Percentiles rank a stretch among this genome's conserved stretches.
phyloP scores from a whole-genome alignment of 2,797 vertebrate genomes.

The Clarias laeviceps region DNA sequence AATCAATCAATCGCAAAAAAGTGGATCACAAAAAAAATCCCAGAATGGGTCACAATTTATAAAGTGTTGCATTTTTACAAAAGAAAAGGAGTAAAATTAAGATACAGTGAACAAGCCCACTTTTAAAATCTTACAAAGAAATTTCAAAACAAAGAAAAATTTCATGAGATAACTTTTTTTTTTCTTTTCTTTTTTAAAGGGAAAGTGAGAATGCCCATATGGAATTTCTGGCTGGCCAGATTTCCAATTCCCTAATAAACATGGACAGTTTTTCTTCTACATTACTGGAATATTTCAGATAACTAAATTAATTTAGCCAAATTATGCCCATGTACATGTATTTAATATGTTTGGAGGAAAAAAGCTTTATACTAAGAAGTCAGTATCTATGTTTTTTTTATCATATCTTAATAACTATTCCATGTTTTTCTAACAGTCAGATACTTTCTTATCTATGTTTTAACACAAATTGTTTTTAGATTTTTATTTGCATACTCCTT shows the following conservation, averaged over 20 bases:
- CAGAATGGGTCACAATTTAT: too few species aligned
- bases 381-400: slow-evolving; percentile 54
- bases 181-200: neutral
- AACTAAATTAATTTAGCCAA: slow-evolving; percentile 57
- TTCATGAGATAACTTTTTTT: neutral
- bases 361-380: slow-evolving; percentile 65
- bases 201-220: slow-evolving; percentile 43
- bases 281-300: slow-evolving; percentile 13
- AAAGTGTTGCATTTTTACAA: neutral
- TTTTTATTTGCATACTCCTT: neutral
- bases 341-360: neutral
- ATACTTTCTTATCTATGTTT: neutral
- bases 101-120: neutral
- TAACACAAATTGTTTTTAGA: neutral
- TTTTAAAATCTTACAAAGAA: neutral
- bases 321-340: neutral
- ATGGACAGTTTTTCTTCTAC: slow-evolving; percentile 53
- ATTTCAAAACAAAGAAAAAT: neutral
- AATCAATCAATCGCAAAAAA: too few species aligned
- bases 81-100: neutral
- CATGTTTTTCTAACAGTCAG: slow-evolving; percentile 34
- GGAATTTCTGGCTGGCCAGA: slow-evolving; percentile 79
- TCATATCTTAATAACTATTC: slow-evolving; percentile 67
- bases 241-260: slow-evolving; percentile 57
- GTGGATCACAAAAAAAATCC: too few species aligned